Percentiles rank a stretch among this genome's conserved stretches.
Evolutionary conservation across 2,113 vertebrate genomes (phyloP).

Genomic region (Alligator sinensis): DNA sequence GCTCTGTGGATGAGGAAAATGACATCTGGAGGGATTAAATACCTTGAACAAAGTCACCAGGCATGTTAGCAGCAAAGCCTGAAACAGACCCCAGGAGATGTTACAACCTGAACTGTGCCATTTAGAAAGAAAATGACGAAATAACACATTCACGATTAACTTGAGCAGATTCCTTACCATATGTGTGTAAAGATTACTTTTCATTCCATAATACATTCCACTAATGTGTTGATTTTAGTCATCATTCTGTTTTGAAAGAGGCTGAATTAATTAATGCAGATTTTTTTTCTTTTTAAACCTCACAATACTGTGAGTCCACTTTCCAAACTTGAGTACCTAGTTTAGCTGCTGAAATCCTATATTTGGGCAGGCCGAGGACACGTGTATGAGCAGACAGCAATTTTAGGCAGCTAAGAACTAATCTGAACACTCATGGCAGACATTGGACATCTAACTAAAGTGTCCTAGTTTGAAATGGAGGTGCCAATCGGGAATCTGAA

Average conservation of each 20-base stretch:
- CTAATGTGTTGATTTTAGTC: background rate
- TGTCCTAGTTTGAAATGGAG: background rate
- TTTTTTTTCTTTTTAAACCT: background rate
- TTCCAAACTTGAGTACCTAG: background rate
- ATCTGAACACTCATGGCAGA: background rate
- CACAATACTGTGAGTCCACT: background rate
- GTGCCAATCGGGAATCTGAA: rapidly evolving
- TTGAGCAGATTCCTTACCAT: background rate
- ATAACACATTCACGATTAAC: background rate
- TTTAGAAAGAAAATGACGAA: background rate
- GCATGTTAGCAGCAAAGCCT: rapidly evolving
- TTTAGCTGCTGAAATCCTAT: background rate
- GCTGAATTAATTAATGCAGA: rapidly evolving
- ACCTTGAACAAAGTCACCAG: background rate
- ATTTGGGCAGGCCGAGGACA: rapidly evolving
- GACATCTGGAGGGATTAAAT: background rate
- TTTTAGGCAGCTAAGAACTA: background rate
- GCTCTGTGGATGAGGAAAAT: background rate
- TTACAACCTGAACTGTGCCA: background rate
- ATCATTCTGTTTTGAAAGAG: background rate
- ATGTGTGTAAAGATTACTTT: rapidly evolving
- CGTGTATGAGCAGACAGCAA: background rate
- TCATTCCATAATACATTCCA: background rate
- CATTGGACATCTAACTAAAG: background rate
- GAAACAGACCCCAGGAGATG: background rate